phyloP scores from a whole-genome alignment of 2,888 invertebrate species.

The Mythimna pallens region DNA sequence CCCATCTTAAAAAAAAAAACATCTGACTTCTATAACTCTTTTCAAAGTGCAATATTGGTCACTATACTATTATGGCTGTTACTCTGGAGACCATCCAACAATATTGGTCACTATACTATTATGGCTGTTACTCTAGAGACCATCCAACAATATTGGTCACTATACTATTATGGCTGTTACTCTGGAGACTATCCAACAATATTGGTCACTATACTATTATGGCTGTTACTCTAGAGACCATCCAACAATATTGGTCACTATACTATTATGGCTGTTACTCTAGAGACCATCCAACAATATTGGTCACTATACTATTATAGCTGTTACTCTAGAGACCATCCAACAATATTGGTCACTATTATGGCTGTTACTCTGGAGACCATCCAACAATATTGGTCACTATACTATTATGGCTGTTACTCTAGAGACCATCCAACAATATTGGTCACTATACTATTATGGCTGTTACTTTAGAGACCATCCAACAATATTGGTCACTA shows the following conservation, averaged over 20 bases:
- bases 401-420: too few species aligned
- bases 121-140: neutral
- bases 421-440: neutral
- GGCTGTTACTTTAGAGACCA: too few species aligned
- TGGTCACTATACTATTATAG: too few species aligned
- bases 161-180: too few species aligned
- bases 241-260: neutral
- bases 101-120: too few species aligned
- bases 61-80: neutral
- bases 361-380: neutral
- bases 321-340: neutral
- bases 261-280: too few species aligned
- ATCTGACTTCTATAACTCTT: neutral
- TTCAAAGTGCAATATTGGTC: neutral
- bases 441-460: neutral
- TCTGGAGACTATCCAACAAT: neutral
- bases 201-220: too few species aligned
- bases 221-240: neutral
- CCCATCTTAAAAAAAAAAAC: too few species aligned
- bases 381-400: neutral
- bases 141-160: neutral
- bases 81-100: too few species aligned
- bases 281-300: neutral
- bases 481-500: neutral
- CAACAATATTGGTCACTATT: neutral